Evolutionary conservation across 2,797 vertebrate species (phyloP).

Genomic region (Helicolenus hilgendorfi): DNA sequence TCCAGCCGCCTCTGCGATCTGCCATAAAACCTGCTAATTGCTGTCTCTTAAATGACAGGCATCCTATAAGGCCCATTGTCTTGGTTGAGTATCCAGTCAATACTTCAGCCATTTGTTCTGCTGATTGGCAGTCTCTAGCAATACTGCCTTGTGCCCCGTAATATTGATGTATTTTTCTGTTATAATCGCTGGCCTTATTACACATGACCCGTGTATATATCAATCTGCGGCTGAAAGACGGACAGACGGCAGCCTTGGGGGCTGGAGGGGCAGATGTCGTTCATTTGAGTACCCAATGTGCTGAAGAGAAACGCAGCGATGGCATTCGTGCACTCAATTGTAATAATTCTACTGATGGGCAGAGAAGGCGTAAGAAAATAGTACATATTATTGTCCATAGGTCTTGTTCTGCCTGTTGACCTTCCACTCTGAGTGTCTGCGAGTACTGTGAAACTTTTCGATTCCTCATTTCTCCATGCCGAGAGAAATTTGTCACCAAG

Average conservation of each 20-base stretch:
- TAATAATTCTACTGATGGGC: neutral
- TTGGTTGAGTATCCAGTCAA: conserved; percentile 46
- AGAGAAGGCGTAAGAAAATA: neutral
- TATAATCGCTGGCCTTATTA: conserved; percentile 28
- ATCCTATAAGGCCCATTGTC: conserved; percentile 61
- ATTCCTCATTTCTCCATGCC: conserved; percentile 3
- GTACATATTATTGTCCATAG: neutral
- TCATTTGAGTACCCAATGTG: conserved; percentile 13
- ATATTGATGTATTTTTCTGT: conserved; percentile 46
- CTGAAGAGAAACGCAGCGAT: neutral
- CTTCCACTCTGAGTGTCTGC: neutral
- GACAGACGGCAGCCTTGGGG: neutral
- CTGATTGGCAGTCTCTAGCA: conserved; percentile 48
- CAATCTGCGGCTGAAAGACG: conserved; percentile 4
- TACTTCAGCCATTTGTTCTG: conserved; percentile 54
- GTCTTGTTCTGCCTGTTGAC: conserved; percentile 14
- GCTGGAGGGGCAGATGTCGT: neutral
- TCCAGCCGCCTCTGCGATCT: conserved; percentile 48
- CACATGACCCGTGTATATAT: conserved; percentile 33
- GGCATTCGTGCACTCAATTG: neutral
- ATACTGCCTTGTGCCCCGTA: conserved; percentile 2
- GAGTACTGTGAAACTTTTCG: neutral
- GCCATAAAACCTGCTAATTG: conserved; percentile 64
- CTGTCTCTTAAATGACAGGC: conserved; percentile 66
- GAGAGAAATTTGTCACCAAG: conserved; percentile 15